Conservation (phyloP, 2,888 invertebrate genomes). For the Eristalis tenax region DNA sequence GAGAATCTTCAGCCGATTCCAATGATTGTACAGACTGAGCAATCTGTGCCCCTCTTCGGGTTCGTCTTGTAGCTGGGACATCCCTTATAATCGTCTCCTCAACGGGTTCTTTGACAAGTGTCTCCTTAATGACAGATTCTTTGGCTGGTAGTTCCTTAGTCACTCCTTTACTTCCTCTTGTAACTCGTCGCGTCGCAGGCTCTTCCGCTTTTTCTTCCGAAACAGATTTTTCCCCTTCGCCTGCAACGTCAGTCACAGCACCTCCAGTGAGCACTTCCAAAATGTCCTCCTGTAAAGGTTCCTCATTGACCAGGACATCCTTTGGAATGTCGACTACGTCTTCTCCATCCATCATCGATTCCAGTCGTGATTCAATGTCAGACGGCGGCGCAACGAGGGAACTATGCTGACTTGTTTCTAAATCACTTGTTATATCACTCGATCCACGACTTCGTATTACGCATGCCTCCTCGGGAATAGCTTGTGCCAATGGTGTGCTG, state of each 20-base stretch:
- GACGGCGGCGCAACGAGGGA: constrained; percentile 81
- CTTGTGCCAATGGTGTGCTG: constrained; percentile 79
- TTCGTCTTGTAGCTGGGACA: constrained; percentile 35
- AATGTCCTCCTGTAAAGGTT: constrained; percentile 79
- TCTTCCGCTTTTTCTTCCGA: constrained; percentile 44
- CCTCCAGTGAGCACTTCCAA: constrained; percentile 78
- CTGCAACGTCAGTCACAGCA: constrained; percentile 24
- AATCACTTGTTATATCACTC: constrained; percentile 80
- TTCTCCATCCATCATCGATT: constrained; percentile 80
- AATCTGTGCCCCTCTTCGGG: constrained; percentile 50
- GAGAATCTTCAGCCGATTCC: not conserved
- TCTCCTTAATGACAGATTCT: constrained; percentile 17
- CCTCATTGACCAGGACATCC: constrained; percentile 72
- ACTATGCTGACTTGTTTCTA: constrained; percentile 81
- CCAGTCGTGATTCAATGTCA: constrained; percentile 80
- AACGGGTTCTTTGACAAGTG: not conserved
- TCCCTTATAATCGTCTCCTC: constrained; percentile 22
- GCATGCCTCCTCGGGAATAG: constrained; percentile 79
- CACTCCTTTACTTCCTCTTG: constrained; percentile 75
- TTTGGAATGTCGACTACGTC: constrained; percentile 74
- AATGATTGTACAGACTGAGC: constrained; percentile 7
- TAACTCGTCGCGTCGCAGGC: constrained; percentile 73
- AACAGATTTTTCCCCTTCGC: constrained; percentile 6
- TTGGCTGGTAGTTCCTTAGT: constrained; percentile 26
- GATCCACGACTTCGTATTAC: constrained; percentile 81